Base-by-base conservation (phyloP, 2,888 invertebrate species). In the Drosophila pseudotakahashii region DNA sequence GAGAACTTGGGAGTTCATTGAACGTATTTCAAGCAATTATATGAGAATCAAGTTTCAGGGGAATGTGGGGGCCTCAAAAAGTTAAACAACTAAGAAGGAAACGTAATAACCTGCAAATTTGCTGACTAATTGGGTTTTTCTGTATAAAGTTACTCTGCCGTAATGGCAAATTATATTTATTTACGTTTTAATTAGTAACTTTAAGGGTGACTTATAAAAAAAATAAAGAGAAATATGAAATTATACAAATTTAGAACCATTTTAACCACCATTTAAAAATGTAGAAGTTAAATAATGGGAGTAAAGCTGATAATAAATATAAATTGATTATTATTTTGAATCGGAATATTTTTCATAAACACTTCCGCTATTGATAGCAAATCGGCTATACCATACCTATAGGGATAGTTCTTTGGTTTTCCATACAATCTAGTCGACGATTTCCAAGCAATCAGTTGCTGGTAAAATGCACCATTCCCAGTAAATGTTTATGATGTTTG, bases 1-100 rank as follows among this genome's bases (percentile, higher is more conserved):
- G 54, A 54, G 68, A 68, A 68, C 64, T 47, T 68, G 37, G 39
- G 45, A 37, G 68, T 72, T 75, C 78, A 68, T 50, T 63, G 72
- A 75, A 63, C 81, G 53, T 51, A 37, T 66, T 64, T 51, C 9
- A 51, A 51, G 50, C 66, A 36, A 42, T 42, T 30, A 11, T 11
- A 34, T 34, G 60, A 41, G 60, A 77, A 59, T 77, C 64, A 50
- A 51, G 48, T 72, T 67, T 63, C 10, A 11, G 34, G 34, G 34
- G 11, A 34, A 11, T 4, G 23, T 4, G 23, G 61, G 62, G 7
- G 55, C 4, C 58, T 50, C 67, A 23, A 47, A 54, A 55, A 63
- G 55, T 60, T 53, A 32, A 32, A 45, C 36, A 51, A 58, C 45
- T 36, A 36, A 32, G 48, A 48, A 23, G 16, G 51, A 30, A 11